Conservation (phyloP, 2,797 vertebrate genomes). For the Cuculus canorus region DNA sequence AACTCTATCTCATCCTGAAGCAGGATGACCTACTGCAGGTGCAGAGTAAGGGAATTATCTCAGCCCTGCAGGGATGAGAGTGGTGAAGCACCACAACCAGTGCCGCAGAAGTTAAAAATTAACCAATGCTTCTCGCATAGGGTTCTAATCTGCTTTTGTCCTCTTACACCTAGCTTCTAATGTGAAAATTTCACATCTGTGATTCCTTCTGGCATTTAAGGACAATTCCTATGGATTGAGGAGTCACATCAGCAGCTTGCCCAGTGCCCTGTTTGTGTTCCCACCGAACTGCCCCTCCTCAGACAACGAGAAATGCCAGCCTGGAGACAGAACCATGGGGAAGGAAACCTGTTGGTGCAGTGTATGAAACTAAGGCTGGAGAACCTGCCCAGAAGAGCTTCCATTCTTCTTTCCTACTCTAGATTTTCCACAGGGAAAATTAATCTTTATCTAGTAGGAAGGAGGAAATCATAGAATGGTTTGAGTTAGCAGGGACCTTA, state of each 20-base stretch:
- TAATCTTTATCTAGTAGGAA: not conserved
- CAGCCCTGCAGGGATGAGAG: not conserved
- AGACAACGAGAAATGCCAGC: fast-evolving
- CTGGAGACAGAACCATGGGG: fast-evolving
- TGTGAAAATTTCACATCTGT: fast-evolving
- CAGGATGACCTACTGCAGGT: constrained; percentile 11
- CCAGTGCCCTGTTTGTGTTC: fast-evolving
- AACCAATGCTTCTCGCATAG: fast-evolving
- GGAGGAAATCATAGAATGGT: too few relatives aligned
- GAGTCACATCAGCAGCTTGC: not conserved
- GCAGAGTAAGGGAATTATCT: not conserved
- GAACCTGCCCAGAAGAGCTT: not conserved
- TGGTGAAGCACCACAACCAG: not conserved
- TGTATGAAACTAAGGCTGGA: fast-evolving
- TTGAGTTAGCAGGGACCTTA: too few relatives aligned
- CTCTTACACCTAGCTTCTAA: not conserved
- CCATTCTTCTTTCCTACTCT: not conserved
- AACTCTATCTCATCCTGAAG: not conserved
- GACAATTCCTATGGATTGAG: fast-evolving
- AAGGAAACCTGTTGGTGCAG: fast-evolving
- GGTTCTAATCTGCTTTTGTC: not conserved
- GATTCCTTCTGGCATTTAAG: not conserved
- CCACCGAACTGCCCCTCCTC: fast-evolving
- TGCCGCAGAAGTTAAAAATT: not conserved
- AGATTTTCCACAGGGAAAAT: not conserved